A percentile compares a stretch with the other conserved stretches of the same genome.
phyloP scores from a whole-genome alignment of 2,113 vertebrate species.

The Trematomus loennbergii region DNA sequence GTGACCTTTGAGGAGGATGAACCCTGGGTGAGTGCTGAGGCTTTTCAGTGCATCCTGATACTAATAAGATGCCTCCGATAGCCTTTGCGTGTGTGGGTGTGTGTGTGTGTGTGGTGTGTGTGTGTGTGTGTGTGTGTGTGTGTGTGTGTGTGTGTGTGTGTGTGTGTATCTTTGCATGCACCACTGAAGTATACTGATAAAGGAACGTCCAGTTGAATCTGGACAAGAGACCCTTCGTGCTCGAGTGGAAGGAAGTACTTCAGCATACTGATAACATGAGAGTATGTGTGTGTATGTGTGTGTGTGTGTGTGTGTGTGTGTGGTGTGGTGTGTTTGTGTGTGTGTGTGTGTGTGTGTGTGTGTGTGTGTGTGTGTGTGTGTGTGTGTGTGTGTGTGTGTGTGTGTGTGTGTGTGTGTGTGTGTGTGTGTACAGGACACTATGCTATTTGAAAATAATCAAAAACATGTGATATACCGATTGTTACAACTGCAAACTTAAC shows the following conservation, averaged over 20 bases:
- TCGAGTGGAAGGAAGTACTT: conserved; percentile 57
- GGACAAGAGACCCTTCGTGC: conserved; percentile 15
- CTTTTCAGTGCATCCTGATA: conserved; percentile 59
- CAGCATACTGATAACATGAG: conserved; percentile 12
- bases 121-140: conserved; percentile 9
- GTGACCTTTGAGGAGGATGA: conserved; percentile 70
- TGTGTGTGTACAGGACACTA: neutral
- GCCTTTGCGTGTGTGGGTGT: conserved; percentile 13
- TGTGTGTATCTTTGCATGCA: conserved; percentile 1
- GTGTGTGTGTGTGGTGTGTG: conserved; percentile 10
- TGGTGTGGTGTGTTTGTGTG: neutral
- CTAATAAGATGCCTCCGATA: conserved; percentile 47
- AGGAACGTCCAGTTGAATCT: conserved; percentile 23
- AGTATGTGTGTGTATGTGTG: conserved; percentile 9
- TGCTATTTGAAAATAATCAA: neutral
- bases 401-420: no score
- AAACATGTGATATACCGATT: neutral
- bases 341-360: conserved; percentile 11
- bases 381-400: neutral
- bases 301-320: conserved; percentile 15
- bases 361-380: neutral
- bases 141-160: neutral
- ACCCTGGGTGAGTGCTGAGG: conserved; percentile 51
- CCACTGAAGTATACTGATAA: conserved; percentile 40
- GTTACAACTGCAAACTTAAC: neutral